Evolutionary conservation across 2,113 vertebrate species (phyloP).

Genomic region (Syngnathus floridae): DNA sequence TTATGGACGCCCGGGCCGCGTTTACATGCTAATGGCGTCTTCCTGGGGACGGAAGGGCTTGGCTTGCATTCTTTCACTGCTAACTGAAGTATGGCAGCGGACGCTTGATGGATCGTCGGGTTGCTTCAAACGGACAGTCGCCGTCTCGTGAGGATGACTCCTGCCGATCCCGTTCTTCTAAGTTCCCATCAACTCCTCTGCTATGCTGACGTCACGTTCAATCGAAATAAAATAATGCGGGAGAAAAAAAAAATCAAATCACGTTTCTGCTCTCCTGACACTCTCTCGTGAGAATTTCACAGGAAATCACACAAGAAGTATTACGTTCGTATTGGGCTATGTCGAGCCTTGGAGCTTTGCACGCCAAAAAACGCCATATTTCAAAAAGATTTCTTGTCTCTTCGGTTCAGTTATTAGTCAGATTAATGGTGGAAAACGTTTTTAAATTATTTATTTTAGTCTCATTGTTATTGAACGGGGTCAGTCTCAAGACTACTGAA

Average conservation of each 20-base stretch:
- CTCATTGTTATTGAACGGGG: no score
- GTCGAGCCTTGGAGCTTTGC: neutral
- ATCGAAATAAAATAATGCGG: neutral
- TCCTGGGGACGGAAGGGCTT: neutral
- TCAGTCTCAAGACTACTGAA: no score
- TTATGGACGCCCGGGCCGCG: neutral
- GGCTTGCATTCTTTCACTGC: neutral
- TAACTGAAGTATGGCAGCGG: neutral
- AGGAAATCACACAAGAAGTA: constrained; percentile 6
- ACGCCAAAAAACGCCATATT: neutral
- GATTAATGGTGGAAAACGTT: no score
- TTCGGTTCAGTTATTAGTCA: no score
- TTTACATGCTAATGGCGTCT: neutral
- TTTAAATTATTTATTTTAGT: no score
- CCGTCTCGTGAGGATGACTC: neutral
- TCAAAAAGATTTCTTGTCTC: no score
- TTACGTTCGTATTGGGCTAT: neutral
- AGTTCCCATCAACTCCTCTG: neutral
- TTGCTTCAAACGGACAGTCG: neutral
- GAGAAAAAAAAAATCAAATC: neutral
- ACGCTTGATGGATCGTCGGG: neutral
- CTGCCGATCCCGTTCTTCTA: neutral
- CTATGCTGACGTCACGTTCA: neutral
- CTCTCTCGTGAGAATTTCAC: neutral
- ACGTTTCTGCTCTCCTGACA: neutral